Evolutionary conservation across 2,888 invertebrate species (phyloP).

Genomic region (Coenonympha arcania): DNA sequence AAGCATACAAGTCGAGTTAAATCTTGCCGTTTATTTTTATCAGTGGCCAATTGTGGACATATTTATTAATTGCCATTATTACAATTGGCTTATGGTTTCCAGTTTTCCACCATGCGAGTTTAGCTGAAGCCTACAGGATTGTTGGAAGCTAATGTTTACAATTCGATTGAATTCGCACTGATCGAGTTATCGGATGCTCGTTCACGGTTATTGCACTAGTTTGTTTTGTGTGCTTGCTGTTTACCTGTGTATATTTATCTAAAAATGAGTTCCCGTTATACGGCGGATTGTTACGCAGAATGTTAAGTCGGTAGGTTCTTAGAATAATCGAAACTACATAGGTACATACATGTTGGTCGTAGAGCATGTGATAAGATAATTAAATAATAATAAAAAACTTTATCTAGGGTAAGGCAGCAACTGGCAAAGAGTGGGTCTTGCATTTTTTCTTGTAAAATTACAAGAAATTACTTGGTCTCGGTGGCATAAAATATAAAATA

Average conservation of each 20-base stretch:
- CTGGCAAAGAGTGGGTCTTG: no score
- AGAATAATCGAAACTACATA: no score
- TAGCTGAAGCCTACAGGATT: neutral
- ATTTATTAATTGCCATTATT: no score
- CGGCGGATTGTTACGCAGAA: neutral
- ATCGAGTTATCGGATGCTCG: conserved; percentile 9
- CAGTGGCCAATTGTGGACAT: no score
- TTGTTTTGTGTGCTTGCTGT: conserved; percentile 17
- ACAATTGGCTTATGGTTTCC: neutral
- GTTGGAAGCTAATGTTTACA: conserved; percentile 16
- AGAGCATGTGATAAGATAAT: no score
- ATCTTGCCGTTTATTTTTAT: no score
- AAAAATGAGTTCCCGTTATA: conserved; percentile 13
- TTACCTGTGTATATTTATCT: conserved; percentile 12
- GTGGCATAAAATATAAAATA: no score
- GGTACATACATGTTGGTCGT: neutral
- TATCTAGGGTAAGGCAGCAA: no score
- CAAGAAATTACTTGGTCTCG: no score
- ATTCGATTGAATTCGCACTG: conserved; percentile 18
- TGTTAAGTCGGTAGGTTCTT: neutral
- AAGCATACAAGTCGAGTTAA: neutral
- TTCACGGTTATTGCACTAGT: conserved; percentile 17
- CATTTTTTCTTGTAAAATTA: no score
- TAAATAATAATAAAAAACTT: no score
- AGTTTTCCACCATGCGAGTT: neutral